Evolutionary conservation across 2,113 vertebrate species (phyloP).

Genomic region (Taxidea taxus): DNA sequence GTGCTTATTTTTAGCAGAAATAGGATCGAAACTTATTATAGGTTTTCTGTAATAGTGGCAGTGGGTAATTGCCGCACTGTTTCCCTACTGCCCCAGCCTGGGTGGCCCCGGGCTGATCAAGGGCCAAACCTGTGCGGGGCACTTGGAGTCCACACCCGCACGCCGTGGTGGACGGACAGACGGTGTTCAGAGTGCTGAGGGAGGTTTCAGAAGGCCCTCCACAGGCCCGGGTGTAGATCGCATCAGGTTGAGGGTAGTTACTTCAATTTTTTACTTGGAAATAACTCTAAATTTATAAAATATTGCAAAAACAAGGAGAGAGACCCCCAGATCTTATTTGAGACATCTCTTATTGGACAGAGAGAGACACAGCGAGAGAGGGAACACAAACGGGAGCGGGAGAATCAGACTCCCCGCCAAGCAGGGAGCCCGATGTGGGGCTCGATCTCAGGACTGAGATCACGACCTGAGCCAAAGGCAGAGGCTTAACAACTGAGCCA

Average conservation of each 20-base stretch:
- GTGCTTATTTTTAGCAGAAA: background rate
- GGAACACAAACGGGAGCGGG: no score
- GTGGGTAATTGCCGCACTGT: background rate
- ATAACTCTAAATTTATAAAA: background rate
- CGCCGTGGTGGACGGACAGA: fast-evolving
- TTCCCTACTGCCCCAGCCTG: fast-evolving
- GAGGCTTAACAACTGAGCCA: no score
- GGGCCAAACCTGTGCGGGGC: background rate
- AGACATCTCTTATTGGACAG: no score
- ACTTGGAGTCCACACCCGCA: background rate
- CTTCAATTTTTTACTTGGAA: background rate
- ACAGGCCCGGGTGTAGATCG: fast-evolving
- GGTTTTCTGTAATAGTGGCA: background rate
- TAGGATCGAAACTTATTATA: background rate
- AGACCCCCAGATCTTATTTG: fast-evolving
- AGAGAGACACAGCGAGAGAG: no score
- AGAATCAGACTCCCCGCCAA: no score
- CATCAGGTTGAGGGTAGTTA: background rate
- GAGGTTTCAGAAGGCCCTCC: background rate
- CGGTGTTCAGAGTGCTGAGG: background rate
- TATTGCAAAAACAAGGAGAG: background rate
- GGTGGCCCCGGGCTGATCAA: background rate
- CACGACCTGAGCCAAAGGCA: no score
- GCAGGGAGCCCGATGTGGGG: no score
- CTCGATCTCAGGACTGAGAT: no score